Evolutionary conservation across 2,113 vertebrate genomes (phyloP), one percentile per base, ranked within the genome.

Genomic region (Bubalus kerabau): DNA sequence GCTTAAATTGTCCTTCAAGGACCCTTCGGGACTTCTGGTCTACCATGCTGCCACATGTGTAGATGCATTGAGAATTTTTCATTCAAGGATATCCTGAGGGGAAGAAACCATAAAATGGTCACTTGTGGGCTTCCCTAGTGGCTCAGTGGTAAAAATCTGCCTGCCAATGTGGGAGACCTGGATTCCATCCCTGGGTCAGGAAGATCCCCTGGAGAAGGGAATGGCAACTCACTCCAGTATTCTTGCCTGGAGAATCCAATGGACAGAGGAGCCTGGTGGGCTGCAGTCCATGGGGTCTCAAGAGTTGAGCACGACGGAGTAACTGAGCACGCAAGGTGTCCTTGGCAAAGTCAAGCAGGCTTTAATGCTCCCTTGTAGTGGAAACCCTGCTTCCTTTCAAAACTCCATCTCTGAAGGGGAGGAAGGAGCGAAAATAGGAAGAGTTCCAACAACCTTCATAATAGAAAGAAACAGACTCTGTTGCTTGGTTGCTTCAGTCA

Each of bases 401-500:
- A 64, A 59, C 13, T 4, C 24, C 2, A 1, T 40, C n/a, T 64
- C 19, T 26, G 26, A 52, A 54, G 21, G 46, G 32, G 8, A 32
- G 32, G 32, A n/a, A 40, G 92, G 19, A 8, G 5, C 21, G 13
- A 4, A 2, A 1, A 36, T 0, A 32, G 1, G 9, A n/a, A 1
- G 9, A 30, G 5, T 16, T 40, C 67, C 71, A 24, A 56, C 43
- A 13, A 1, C 54, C 64, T 85, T 85, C 64, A 32, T 8, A 16
- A 43, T 7, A 67, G 2, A 5, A 43, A 78, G 3, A 5, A 43
- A 78, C 0, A 1, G 16, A 32, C 48, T 60, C n/a, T 12, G 19
- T 40, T 36, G 19, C 10, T 23, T 0, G 0, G 9, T 23, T 5
- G 0, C n/a, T 71, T 71, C 67, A 23, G 10, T 3, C 0, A 1